A percentile compares a stretch with the other conserved stretches of the same genome.
These are phyloP conservation scores for Odontocolon sp. DNA, from an alignment of 2,888 invertebrate species.

Conservation along the genomic window DNA sequence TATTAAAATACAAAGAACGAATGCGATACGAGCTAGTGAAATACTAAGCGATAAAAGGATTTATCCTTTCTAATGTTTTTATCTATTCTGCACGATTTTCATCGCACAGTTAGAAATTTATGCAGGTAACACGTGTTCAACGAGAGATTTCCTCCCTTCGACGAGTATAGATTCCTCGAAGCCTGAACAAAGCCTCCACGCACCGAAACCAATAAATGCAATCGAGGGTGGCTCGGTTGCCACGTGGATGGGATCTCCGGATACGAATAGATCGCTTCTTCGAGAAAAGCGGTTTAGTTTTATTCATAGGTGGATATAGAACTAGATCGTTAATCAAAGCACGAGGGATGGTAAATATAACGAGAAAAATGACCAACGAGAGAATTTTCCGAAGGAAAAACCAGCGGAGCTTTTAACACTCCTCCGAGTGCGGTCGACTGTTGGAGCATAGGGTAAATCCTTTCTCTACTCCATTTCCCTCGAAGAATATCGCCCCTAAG, in stretches of 20 bases:
- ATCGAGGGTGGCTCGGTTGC: not conserved
- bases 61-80: too few relatives aligned
- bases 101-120: too few relatives aligned
- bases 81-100: too few relatives aligned
- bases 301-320: not conserved
- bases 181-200: not conserved
- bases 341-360: conserved; percentile 15
- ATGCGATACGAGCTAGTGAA: too few relatives aligned
- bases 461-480: conserved; percentile 6
- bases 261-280: conserved; percentile 7
- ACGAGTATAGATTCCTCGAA: too few relatives aligned
- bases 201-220: not conserved
- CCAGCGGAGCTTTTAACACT: conserved; percentile 16
- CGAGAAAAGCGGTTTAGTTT: not conserved
- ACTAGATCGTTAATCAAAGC: not conserved
- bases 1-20: too few relatives aligned
- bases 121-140: too few relatives aligned
- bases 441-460: conserved; percentile 32
- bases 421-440: conserved; percentile 6
- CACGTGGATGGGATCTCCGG: not conserved
- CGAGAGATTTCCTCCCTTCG: too few relatives aligned
- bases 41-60: too few relatives aligned
- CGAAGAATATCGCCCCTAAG: conserved; percentile 1
- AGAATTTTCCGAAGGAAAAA: too few relatives aligned
- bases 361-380: not conserved